Conservation (phyloP, 2,113 vertebrate genomes). For the Notarius quadriscutis region DNA sequence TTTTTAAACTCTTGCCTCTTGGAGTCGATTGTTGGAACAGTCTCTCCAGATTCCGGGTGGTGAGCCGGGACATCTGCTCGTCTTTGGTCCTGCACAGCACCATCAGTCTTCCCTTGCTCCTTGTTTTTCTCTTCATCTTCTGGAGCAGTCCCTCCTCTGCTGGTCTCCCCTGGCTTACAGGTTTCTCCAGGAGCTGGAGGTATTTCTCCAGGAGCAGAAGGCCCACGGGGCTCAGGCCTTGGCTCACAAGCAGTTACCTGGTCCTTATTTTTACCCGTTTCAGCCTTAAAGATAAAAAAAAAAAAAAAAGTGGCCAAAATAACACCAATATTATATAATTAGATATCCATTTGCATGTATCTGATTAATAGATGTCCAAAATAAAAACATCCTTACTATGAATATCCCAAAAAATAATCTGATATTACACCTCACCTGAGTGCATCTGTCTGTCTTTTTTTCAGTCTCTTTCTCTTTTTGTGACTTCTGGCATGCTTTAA, state of each 20-base stretch:
- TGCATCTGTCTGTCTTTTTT: conserved; percentile 38
- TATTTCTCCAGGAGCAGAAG: background rate
- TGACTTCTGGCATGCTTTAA: conserved; percentile 2
- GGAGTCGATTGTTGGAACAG: conserved; percentile 38
- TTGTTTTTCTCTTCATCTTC: conserved; percentile 3
- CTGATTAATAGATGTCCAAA: background rate
- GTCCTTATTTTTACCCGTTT: conserved; percentile 22
- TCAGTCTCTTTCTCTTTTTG: conserved; percentile 29
- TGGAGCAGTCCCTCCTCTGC: background rate
- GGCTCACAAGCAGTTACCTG: conserved; percentile 6
- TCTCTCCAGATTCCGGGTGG: conserved; percentile 43
- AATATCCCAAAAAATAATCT: background rate
- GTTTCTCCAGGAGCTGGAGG: background rate
- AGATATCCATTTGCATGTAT: background rate
- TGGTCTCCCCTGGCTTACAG: background rate
- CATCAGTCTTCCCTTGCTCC: conserved; percentile 41
- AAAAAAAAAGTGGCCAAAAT: background rate
- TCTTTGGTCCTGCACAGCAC: conserved; percentile 41
- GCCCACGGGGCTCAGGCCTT: background rate
- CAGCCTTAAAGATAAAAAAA: conserved; percentile 32
- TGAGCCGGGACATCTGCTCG: conserved; percentile 37
- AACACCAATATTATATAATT: background rate
- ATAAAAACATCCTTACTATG: background rate
- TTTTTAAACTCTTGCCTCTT: conserved; percentile 25
- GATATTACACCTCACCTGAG: conserved; percentile 61